Evolutionary conservation across 2,888 invertebrate species (phyloP).

Genomic region (Epistrophe eligans): DNA sequence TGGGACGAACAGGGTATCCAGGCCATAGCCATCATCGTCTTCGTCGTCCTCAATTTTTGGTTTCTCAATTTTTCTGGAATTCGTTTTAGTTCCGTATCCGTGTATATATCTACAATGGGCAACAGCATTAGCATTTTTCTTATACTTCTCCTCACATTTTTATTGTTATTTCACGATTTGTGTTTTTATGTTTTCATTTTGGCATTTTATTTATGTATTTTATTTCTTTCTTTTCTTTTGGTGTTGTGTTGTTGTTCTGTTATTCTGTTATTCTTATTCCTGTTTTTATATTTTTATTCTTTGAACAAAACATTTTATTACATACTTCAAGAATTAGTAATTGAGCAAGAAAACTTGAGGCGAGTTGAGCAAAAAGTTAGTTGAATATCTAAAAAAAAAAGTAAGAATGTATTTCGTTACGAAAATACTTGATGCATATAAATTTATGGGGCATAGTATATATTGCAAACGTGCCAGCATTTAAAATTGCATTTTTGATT

Average conservation of each 20-base stretch:
- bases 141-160: constrained; percentile 37
- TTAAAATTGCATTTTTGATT: constrained; percentile 55
- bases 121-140: constrained; percentile 63
- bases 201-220: constrained; percentile 35
- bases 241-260: not conserved
- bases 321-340: constrained; percentile 50
- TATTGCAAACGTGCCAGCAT: constrained; percentile 56
- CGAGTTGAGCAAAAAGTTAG: not conserved
- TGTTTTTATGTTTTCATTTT: constrained; percentile 71
- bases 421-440: constrained; percentile 66
- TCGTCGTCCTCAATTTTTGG: constrained; percentile 42
- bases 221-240: constrained; percentile 20
- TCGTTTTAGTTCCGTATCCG: constrained; percentile 59
- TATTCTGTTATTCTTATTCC: constrained; percentile 30
- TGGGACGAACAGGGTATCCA: not conserved
- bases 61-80: constrained; percentile 32
- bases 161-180: constrained; percentile 70
- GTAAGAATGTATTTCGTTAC: not conserved
- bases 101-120: not conserved
- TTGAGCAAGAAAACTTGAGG: not conserved
- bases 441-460: constrained; percentile 55
- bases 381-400: constrained; percentile 3
- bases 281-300: constrained; percentile 35
- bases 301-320: constrained; percentile 46
- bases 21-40: constrained; percentile 11